These are phyloP conservation scores for Argyra leucocephala DNA, from an alignment of 2,888 invertebrate genomes.

Conservation along the genomic window DNA sequence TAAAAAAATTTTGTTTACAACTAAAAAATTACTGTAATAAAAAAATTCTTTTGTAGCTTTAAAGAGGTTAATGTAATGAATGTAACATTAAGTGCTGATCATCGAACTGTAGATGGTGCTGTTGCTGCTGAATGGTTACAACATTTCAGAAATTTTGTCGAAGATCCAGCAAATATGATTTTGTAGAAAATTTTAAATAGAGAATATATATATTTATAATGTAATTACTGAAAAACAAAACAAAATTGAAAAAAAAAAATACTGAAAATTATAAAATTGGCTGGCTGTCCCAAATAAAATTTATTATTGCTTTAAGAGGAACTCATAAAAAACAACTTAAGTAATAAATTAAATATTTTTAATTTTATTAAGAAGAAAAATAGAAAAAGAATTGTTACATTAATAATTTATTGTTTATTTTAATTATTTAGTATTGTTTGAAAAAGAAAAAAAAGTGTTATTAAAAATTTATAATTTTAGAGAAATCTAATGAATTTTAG, in stretches of 20 bases:
- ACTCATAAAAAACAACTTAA: neutral
- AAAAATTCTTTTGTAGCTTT: constrained; percentile 61
- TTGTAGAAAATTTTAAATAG: constrained; percentile 53
- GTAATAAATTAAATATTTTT: neutral
- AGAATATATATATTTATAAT: neutral
- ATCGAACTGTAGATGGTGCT: constrained; percentile 95
- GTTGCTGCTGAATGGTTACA: constrained; percentile 94
- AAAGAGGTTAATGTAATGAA: constrained; percentile 65
- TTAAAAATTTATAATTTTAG: no score
- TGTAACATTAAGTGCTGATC: constrained; percentile 94
- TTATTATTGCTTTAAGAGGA: neutral
- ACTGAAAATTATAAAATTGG: neutral
- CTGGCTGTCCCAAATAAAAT: neutral
- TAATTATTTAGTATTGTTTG: no score
- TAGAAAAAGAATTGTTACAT: no score
- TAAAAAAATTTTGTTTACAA: neutral
- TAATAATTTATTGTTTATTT: no score
- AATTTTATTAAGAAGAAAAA: neutral
- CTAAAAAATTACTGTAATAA: no score
- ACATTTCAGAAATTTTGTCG: constrained; percentile 76
- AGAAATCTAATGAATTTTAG: no score
- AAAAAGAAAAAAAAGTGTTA: no score
- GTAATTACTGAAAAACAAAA: no score
- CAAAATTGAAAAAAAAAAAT: neutral
- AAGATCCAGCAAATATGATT: constrained; percentile 90